Evolutionary conservation across 1,140 invertebrate genomes (phyloP).

Genomic region (Galendromus occidentalis): DNA sequence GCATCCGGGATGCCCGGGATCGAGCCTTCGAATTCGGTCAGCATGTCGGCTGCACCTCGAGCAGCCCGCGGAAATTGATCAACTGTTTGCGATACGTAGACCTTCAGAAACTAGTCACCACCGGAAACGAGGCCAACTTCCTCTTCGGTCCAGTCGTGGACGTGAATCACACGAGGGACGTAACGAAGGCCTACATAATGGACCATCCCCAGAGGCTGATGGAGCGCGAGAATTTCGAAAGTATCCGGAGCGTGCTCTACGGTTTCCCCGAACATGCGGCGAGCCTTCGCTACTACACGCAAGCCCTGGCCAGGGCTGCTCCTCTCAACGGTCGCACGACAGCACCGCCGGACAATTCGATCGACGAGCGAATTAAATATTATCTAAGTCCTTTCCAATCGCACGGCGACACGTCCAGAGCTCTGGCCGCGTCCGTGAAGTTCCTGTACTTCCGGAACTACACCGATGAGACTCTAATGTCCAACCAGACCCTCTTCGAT

Average conservation of each 20-base stretch:
- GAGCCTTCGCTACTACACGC: not conserved
- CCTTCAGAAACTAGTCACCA: not conserved
- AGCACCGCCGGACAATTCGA: not conserved
- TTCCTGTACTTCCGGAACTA: not conserved
- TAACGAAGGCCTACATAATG: not conserved
- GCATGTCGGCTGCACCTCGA: not conserved
- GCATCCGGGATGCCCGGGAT: not conserved
- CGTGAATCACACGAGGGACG: not conserved
- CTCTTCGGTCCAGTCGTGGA: not conserved
- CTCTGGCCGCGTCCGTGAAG: not conserved
- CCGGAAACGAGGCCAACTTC: not conserved
- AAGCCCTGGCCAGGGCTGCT: not conserved
- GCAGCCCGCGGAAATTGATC: not conserved
- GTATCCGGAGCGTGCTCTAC: not conserved
- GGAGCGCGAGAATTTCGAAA: not conserved
- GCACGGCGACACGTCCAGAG: not conserved
- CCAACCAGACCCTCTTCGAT: not conserved
- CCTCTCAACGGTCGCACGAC: not conserved
- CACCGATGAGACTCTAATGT: not conserved
- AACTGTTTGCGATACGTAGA: not conserved
- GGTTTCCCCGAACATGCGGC: not conserved
- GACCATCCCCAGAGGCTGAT: not conserved
- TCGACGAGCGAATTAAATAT: not conserved
- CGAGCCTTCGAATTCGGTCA: not conserved
- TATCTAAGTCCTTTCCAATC: not conserved